Conservation (phyloP, 2,888 invertebrate genomes). For the Agrilus mali region DNA sequence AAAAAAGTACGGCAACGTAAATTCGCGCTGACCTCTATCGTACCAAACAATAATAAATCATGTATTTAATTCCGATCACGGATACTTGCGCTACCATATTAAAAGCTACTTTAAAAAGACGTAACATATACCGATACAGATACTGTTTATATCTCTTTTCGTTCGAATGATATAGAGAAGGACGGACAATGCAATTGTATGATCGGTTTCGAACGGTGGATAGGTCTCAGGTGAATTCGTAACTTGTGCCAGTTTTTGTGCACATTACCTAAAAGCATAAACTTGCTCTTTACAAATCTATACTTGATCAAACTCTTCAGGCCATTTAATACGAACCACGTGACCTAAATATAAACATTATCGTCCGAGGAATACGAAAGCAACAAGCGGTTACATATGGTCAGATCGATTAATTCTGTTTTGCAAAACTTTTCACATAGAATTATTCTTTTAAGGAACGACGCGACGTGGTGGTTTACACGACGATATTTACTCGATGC, state of each 20-base stretch:
- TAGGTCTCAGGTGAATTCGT: conserved; percentile 24
- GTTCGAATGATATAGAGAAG: conserved; percentile 3
- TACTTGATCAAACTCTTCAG: conserved; percentile 19
- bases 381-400: conserved; percentile 20
- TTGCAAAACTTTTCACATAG: conserved; percentile 9
- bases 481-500: too few relatives aligned
- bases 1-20: too few relatives aligned
- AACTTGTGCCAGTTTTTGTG: conserved; percentile 29
- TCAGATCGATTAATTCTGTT: conserved; percentile 11
- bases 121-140: too few relatives aligned
- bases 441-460: too few relatives aligned
- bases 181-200: conserved; percentile 6
- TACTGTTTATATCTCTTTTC: too few relatives aligned
- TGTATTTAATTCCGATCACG: conserved; percentile 13
- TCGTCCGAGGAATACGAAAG: conserved; percentile 27
- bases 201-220: conserved; percentile 14
- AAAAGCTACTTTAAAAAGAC: conserved; percentile 16
- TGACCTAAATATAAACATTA: conserved; percentile 29
- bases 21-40: conserved; percentile 8
- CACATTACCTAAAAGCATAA: conserved; percentile 30
- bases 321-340: conserved; percentile 21
- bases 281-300: conserved; percentile 26
- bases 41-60: conserved; percentile 14
- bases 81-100: conserved; percentile 20
- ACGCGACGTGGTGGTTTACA: too few relatives aligned